Base-by-base conservation (phyloP, 1,140 invertebrate genomes). In the Anastatus disparis region DNA sequence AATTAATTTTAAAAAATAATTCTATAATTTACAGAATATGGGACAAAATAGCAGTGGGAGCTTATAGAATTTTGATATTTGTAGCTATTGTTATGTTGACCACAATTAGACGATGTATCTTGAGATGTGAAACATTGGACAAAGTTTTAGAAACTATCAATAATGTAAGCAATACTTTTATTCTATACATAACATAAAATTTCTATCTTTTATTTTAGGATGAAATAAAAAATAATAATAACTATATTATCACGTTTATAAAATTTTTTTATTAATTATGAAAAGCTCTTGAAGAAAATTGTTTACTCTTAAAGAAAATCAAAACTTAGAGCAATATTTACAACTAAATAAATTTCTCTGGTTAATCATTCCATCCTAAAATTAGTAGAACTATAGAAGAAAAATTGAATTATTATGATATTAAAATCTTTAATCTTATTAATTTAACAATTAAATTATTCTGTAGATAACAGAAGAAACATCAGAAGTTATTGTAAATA, bases 21-120 rank as follows among this genome's bases (percentile, higher is more conserved):
- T 61, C 50, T 17, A 13, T 87, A 88, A 12, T 17, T 52, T 66
- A 78, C 72, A 95, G 94, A 82, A 91, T 96, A 69, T 95, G 93
- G 93, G 94, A 97, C 78, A 95, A 95, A 87, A 86, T 96, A 15
- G 91, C 93, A 78, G 93, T 93, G 52, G 94, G 94, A 24, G 93
- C 93, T 6, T 91, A 90, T 40, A 93, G 92, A 84, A 92, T 96
- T 74, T 86, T 96, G 69, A 89, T 93, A 2, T 95, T 91, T 85
- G 90, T 94, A 4, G 91, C 91, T 56, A 87, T 94, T 17, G 90
- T 92, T 70, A 84, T 94, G 31, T 85, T 95, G 17, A 90, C 91
- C 15, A 92, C 91, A 46, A 83, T 94, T 46, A 88, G 90, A 74
- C 82, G 90, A 78, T 86, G 88, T 65, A 84, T 94, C 74, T 77